Evolutionary conservation across 1,140 invertebrate species (phyloP).

Genomic region (Trachymyrmex cornetzi): DNA sequence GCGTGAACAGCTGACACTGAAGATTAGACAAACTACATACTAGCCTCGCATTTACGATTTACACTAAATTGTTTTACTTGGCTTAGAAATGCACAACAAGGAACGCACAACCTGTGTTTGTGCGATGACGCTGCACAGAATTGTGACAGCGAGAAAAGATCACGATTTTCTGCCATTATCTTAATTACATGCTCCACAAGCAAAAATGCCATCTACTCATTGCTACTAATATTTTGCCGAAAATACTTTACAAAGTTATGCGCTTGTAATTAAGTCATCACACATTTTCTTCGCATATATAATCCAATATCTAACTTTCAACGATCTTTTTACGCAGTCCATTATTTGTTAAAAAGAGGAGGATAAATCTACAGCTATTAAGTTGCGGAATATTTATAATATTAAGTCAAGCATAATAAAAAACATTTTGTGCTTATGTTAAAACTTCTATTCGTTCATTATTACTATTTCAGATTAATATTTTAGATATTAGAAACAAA

Average conservation of each 20-base stretch:
- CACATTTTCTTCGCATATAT: neutral
- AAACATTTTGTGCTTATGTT: too few species aligned
- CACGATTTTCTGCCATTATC: conserved; percentile 52
- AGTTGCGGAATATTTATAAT: too few species aligned
- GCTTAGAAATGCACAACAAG: conserved; percentile 38
- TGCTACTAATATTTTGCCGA: neutral
- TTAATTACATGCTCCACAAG: conserved; percentile 43
- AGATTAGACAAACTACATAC: conserved; percentile 57
- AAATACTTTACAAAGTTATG: neutral
- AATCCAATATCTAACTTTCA: neutral
- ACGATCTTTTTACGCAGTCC: neutral
- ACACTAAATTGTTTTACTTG: conserved; percentile 60
- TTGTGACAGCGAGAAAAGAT: conserved; percentile 7
- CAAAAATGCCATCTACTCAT: neutral
- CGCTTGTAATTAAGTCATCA: neutral
- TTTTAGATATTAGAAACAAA: too few species aligned
- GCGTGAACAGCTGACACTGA: conserved; percentile 64
- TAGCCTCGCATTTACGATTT: conserved; percentile 42
- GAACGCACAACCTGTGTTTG: conserved; percentile 41
- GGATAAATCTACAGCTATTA: too few species aligned
- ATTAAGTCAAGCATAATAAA: too few species aligned
- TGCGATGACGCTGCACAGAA: conserved; percentile 40
- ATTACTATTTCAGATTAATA: too few species aligned
- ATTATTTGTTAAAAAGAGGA: neutral
- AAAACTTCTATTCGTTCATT: too few species aligned